Evolutionary conservation across 2,113 vertebrate species (phyloP).

Genomic region (Hassar affinis): DNA sequence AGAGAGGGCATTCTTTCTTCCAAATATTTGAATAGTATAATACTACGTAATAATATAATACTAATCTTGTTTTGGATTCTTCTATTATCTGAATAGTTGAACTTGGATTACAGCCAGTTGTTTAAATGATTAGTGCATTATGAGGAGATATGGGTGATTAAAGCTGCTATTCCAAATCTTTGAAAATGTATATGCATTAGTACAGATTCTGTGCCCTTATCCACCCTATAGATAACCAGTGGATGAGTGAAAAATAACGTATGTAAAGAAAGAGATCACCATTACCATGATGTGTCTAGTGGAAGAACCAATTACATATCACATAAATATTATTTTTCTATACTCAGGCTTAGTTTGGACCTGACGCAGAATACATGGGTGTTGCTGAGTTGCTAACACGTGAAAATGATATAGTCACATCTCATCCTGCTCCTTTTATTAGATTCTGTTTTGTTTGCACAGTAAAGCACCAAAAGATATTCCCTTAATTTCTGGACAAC

Average conservation of each 20-base stretch:
- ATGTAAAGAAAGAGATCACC: constrained; percentile 31
- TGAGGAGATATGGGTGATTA: not conserved
- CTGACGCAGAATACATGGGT: constrained; percentile 5
- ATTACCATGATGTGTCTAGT: constrained; percentile 35
- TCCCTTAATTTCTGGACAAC: constrained; percentile 43
- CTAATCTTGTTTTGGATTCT: constrained; percentile 15
- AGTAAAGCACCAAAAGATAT: constrained; percentile 40
- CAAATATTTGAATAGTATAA: not conserved
- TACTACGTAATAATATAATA: not conserved
- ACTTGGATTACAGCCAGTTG: constrained; percentile 11
- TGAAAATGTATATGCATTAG: constrained; percentile 39
- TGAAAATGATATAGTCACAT: constrained; percentile 7
- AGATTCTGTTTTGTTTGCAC: constrained; percentile 34
- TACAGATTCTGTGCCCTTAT: constrained; percentile 21
- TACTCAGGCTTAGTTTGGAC: constrained; percentile 37
- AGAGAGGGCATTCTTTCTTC: not conserved
- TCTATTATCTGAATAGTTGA: constrained; percentile 31
- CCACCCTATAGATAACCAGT: constrained; percentile 13
- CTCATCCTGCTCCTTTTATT: constrained; percentile 24
- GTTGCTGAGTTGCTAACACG: constrained; percentile 49
- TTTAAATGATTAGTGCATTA: constrained; percentile 1
- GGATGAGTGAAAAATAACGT: constrained; percentile 25
- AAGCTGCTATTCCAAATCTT: constrained; percentile 36
- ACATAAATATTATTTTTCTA: constrained; percentile 29
- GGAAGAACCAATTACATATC: constrained; percentile 14